Conservation (phyloP, 2,888 invertebrate species). For the Zele albiditarsus region DNA sequence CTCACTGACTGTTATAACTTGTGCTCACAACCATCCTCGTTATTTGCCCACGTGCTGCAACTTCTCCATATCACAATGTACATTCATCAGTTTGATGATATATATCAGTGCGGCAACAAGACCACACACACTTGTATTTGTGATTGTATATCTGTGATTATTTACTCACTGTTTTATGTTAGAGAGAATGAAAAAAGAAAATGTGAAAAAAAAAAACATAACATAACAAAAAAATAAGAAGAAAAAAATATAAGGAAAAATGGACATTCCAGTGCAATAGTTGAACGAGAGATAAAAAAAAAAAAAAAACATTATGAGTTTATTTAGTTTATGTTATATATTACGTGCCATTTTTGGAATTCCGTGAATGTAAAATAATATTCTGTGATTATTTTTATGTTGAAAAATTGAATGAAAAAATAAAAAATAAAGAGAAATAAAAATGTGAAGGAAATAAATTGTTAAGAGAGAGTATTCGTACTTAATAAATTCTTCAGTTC, state of each 20-base stretch:
- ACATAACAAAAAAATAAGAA: no score
- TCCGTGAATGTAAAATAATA: background rate
- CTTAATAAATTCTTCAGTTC: background rate
- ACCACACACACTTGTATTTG: background rate
- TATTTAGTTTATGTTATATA: background rate
- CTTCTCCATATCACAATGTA: background rate
- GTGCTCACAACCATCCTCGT: background rate
- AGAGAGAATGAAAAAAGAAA: no score
- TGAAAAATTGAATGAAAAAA: background rate
- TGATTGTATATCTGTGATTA: background rate
- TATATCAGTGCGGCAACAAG: background rate
- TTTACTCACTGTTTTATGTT: no score
- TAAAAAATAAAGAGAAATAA: background rate
- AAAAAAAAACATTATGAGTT: background rate
- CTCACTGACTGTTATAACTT: background rate
- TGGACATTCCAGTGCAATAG: background rate
- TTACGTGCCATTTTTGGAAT: background rate
- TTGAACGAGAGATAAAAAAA: background rate
- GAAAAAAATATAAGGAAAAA: no score
- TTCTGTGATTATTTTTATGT: background rate
- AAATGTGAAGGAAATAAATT: background rate
- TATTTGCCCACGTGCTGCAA: background rate
- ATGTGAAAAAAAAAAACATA: no score
- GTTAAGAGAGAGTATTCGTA: background rate
- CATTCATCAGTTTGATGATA: conserved; percentile 7